Conservation (phyloP, 2,113 vertebrate genomes). For the Odocoileus hemionus region DNA sequence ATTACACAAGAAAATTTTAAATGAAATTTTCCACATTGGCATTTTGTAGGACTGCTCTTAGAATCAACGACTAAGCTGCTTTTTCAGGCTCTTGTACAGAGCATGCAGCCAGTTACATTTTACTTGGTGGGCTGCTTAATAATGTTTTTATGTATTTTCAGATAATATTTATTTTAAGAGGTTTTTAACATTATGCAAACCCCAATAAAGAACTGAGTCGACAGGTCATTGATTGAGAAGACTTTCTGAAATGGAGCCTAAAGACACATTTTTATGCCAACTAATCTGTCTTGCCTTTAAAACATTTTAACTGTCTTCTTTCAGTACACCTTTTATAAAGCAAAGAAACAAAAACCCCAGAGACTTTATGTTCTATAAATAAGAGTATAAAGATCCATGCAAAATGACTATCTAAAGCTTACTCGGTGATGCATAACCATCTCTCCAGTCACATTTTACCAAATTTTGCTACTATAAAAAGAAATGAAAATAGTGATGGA, state of each 20-base stretch:
- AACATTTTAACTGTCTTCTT: not conserved
- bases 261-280: not conserved
- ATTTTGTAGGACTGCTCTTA: constrained; percentile 21
- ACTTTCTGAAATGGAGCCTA: not conserved
- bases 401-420: not conserved
- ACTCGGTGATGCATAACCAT: not conserved
- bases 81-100: not conserved
- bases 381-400: not conserved
- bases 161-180: constrained; percentile 56
- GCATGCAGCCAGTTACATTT: constrained; percentile 14
- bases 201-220: not conserved
- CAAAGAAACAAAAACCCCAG: not conserved
- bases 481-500: not conserved
- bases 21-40: not conserved
- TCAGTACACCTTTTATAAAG: constrained; percentile 7
- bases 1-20: not conserved
- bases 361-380: not conserved
- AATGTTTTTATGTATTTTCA: constrained; percentile 51
- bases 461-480: not conserved
- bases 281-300: constrained; percentile 17
- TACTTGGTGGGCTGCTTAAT: constrained; percentile 22
- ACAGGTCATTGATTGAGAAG: not conserved
- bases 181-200: constrained; percentile 34
- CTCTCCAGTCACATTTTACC: not conserved
- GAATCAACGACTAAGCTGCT: not conserved